These are phyloP conservation scores for Ovibos moschatus DNA, from an alignment of 2,113 vertebrate genomes.

Conservation along the genomic window DNA sequence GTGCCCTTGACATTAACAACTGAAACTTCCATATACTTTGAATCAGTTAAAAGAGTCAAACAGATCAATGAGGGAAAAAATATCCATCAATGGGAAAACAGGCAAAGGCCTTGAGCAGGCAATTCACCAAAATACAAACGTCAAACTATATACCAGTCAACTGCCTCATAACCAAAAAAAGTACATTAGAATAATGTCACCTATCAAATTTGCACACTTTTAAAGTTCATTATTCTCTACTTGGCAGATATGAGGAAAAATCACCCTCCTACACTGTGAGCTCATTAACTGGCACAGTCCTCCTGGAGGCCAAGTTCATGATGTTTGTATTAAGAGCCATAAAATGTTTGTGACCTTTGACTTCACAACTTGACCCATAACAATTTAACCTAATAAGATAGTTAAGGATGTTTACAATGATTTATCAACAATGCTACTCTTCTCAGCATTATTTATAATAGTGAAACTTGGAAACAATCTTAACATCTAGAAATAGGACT, in stretches of 20 bases:
- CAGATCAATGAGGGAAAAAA: constrained; percentile 23
- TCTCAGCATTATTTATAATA: neutral
- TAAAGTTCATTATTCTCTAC: neutral
- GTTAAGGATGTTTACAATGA: neutral
- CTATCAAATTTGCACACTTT: neutral
- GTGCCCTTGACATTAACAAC: neutral
- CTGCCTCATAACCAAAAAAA: neutral
- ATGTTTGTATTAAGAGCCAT: neutral
- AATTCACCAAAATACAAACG: constrained; percentile 17
- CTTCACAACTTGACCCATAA: neutral
- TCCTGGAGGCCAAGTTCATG: neutral
- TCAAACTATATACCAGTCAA: neutral
- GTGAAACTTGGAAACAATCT: neutral
- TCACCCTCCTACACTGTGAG: neutral
- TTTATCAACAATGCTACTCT: neutral
- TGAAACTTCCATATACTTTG: neutral
- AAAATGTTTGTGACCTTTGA: neutral
- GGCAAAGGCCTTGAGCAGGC: constrained; percentile 11
- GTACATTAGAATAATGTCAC: neutral
- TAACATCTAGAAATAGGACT: neutral
- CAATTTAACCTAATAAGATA: constrained; percentile 13
- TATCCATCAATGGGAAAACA: constrained; percentile 28
- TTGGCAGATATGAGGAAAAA: neutral
- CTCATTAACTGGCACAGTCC: neutral
- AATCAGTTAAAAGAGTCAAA: neutral